A percentile compares a stretch with the other conserved stretches of the same genome.
phyloP scores from a whole-genome alignment of 2,888 invertebrate genomes.

The Ormyrus pomaceus region DNA sequence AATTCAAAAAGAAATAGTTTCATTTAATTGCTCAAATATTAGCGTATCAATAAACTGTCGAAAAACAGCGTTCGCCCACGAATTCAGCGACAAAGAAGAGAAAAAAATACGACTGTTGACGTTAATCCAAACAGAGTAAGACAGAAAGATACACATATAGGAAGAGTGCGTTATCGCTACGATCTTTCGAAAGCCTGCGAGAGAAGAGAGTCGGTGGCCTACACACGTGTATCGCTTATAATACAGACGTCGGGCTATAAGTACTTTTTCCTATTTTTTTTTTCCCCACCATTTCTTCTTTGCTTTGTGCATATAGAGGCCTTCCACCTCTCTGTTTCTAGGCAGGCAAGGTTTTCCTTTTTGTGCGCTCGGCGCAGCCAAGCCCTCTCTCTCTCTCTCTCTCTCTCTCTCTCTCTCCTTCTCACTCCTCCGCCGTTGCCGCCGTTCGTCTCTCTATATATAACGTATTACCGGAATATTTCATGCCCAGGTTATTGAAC shows the following conservation, averaged over 20 bases:
- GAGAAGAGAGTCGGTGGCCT: too few relatives aligned
- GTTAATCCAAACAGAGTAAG: slow-evolving; percentile 11
- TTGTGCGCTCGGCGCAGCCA: not conserved
- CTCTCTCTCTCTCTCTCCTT: slow-evolving; percentile 5
- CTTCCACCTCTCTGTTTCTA: not conserved
- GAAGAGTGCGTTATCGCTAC: too few relatives aligned
- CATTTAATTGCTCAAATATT: too few relatives aligned
- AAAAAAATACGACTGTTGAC: slow-evolving; percentile 18
- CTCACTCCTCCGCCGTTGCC: not conserved
- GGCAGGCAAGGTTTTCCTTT: slow-evolving; percentile 11
- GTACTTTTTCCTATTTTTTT: not conserved
- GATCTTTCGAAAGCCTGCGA: not conserved
- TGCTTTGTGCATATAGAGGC: not conserved
- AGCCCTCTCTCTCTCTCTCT: not conserved
- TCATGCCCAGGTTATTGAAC: slow-evolving; percentile 56
- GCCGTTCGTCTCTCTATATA: slow-evolving; percentile 42
- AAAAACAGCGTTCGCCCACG: not conserved
- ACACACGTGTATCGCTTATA: not conserved
- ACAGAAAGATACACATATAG: not conserved
- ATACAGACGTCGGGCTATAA: not conserved
- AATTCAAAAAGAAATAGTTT: too few relatives aligned
- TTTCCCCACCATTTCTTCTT: not conserved
- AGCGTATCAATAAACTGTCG: too few relatives aligned
- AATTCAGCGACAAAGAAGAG: slow-evolving; percentile 9
- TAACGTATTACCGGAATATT: slow-evolving; percentile 55